Evolutionary conservation across 1,140 invertebrate species (phyloP), one percentile per base, ranked within the genome.

Genomic region (Euura lappo): DNA sequence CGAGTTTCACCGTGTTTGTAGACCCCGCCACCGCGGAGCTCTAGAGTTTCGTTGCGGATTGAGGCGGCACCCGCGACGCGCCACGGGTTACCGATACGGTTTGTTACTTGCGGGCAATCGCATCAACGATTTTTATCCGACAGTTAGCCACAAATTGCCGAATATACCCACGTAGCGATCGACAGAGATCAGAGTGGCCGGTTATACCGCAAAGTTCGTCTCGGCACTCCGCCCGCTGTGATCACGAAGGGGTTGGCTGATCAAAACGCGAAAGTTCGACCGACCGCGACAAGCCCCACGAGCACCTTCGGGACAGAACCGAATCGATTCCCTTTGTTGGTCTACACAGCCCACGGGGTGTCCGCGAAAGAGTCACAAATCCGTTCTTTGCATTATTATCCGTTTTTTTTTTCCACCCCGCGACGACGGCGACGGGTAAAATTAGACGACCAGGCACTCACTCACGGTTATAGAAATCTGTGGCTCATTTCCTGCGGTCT

Each of bases 1-100:
- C 28, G 28, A 28, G 28, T 28, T 28, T 28, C 28, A 1, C 28
- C 28, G 28, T 28, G 28, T 28, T 28, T 28, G 28, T 28, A 28
- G 28, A 28, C 28, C 28, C 28, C 28, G 28, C 28, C 28, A 28
- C 28, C 78, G 77, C 79, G 74, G 74, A 75, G 71, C 74, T 28
- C 28, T 28, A 28, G 28, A 28, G 28, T 28, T 28, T 28, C 28
- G 28, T 28, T 28, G 28, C 28, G 28, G 28, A 28, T 28, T 28
- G 28, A 28, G 28, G 28, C 28, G 28, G 28, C 28, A 28, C 28
- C 28, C 28, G 28, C 28, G 28, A 28, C 28, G 28, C 28, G 28
- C 28, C 28, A 28, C n/a, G 47, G 47, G 47, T 51, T 2, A 51
- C 47, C 47, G 47, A 51, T n/a, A n/a, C 47, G 47, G 47, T 2